Evolutionary conservation across 2,113 vertebrate species (phyloP).

Genomic region (Irena cyanogastra): DNA sequence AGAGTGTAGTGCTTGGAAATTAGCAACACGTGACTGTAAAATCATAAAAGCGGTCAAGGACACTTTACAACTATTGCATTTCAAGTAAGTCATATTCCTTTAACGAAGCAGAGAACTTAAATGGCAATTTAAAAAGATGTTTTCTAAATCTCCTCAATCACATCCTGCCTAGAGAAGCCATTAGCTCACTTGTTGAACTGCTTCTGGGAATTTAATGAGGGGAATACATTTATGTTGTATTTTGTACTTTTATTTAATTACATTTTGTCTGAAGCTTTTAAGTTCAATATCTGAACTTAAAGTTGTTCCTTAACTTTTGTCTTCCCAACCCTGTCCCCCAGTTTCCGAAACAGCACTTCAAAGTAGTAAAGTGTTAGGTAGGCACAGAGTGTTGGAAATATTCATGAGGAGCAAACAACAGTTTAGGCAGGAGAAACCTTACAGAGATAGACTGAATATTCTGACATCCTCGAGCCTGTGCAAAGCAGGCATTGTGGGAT

Average conservation of each 20-base stretch:
- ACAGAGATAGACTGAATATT: background rate
- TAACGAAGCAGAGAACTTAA: conserved; percentile 31
- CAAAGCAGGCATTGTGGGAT: background rate
- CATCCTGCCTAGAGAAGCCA: background rate
- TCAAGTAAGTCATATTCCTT: background rate
- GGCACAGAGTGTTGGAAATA: background rate
- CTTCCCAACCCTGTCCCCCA: background rate
- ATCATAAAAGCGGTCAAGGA: background rate
- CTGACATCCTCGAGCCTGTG: background rate
- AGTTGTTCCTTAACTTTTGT: background rate
- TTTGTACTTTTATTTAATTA: conserved; percentile 1
- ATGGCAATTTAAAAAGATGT: background rate
- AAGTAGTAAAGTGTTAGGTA: background rate
- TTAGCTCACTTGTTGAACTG: conserved; percentile 20
- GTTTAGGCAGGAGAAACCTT: background rate
- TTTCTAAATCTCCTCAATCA: conserved; percentile 10
- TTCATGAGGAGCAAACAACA: background rate
- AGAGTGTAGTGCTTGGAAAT: background rate
- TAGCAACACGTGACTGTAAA: background rate
- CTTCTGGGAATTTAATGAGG: conserved; percentile 15
- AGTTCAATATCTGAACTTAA: background rate
- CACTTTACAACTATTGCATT: background rate
- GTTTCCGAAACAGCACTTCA: background rate
- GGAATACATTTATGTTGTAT: background rate
- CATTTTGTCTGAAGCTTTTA: background rate